Conservation (phyloP, 1,140 invertebrate species). For the Gonioctena quinquepunctata region DNA sequence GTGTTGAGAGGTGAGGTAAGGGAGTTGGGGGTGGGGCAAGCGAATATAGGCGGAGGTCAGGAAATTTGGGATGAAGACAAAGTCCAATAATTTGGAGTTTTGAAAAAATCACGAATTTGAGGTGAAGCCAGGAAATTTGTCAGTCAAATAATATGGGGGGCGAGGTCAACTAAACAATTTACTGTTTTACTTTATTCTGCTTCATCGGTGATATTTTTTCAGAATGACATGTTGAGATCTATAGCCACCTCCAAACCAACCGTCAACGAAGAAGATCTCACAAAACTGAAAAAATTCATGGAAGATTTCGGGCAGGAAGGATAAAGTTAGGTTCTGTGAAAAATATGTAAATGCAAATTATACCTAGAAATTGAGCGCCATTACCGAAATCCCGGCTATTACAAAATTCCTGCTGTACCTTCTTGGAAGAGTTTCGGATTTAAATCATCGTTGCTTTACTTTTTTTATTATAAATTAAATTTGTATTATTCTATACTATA, state of each 20-base stretch:
- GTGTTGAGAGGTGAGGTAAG: no score
- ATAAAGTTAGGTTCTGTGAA: constrained; percentile 57
- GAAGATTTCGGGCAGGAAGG: constrained; percentile 99
- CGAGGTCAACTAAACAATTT: no score
- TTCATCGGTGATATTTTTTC: no score
- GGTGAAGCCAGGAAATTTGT: no score
- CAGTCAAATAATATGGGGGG: no score
- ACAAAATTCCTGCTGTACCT: not conserved
- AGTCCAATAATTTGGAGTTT: no score
- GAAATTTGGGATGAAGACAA: no score
- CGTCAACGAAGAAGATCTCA: constrained; percentile 95
- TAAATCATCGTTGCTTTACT: constrained; percentile 10
- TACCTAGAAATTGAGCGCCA: not conserved
- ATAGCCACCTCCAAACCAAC: constrained; percentile 94
- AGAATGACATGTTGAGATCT: constrained; percentile 94
- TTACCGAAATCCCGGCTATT: not conserved
- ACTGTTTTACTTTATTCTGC: no score
- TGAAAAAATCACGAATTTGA: no score
- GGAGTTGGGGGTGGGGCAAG: no score
- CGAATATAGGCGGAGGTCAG: no score
- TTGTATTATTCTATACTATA: constrained; percentile 5
- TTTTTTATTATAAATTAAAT: constrained; percentile 20
- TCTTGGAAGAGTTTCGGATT: not conserved
- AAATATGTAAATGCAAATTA: not conserved
- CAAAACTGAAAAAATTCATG: constrained; percentile 94